These are phyloP conservation scores for Drosophila pachea DNA, from an alignment of 1,140 invertebrate species.

Conservation along the genomic window DNA sequence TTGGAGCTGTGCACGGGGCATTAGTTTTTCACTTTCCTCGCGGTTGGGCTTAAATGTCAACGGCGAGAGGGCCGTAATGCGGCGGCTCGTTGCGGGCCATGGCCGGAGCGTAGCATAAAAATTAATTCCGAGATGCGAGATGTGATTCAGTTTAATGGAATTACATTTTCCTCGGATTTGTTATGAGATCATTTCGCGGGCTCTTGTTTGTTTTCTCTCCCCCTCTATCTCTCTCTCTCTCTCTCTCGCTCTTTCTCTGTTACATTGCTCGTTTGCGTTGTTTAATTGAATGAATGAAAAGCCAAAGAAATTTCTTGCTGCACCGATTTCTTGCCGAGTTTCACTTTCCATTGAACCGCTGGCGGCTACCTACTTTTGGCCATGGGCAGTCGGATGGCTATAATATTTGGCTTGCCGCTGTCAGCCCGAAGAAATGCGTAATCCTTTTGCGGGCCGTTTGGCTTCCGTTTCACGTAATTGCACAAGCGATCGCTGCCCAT, in stretches of 20 bases:
- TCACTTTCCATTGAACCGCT: slow-evolving; percentile 56
- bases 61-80: background rate
- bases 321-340: slow-evolving; percentile 42
- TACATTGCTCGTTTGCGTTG: slow-evolving; percentile 25
- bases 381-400: slow-evolving; percentile 5
- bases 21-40: slow-evolving; percentile 34
- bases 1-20: slow-evolving; percentile 25
- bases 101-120: slow-evolving; percentile 34
- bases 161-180: slow-evolving; percentile 43
- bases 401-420: slow-evolving; percentile 22
- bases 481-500: slow-evolving; percentile 12
- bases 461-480: slow-evolving; percentile 45
- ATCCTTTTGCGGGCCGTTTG: slow-evolving; percentile 33
- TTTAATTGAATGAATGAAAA: slow-evolving; percentile 54
- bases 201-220: slow-evolving; percentile 10
- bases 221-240: slow-evolving; percentile 5
- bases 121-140: slow-evolving; percentile 20
- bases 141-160: slow-evolving; percentile 42
- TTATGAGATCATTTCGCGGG: slow-evolving; percentile 47
- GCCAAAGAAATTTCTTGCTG: slow-evolving; percentile 32
- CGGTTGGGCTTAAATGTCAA: slow-evolving; percentile 17
- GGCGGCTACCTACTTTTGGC: slow-evolving; percentile 5
- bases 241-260: slow-evolving; percentile 7
- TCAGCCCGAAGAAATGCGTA: slow-evolving; percentile 36
- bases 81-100: slow-evolving; percentile 10